Evolutionary conservation across 2,797 vertebrate genomes (phyloP).

Genomic region (Corythornis leucogaster): DNA sequence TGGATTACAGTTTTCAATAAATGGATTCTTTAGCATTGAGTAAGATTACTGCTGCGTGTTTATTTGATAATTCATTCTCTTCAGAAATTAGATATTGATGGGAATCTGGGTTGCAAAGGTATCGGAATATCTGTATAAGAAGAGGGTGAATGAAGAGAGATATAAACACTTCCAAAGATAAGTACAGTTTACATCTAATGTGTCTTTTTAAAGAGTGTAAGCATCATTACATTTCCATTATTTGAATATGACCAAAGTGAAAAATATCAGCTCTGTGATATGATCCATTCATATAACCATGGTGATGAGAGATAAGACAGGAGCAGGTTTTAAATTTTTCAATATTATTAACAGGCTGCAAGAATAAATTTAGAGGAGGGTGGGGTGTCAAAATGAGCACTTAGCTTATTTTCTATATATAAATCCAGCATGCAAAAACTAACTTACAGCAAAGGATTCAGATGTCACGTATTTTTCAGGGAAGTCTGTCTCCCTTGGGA

Average conservation of each 20-base stretch:
- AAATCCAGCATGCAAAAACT: neutral
- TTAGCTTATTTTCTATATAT: neutral
- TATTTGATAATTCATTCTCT: constrained; percentile 23
- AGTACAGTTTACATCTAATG: constrained; percentile 1
- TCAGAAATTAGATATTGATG: constrained; percentile 21
- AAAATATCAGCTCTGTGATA: neutral
- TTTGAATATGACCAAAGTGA: constrained; percentile 26
- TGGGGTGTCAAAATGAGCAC: neutral
- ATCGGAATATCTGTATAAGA: neutral
- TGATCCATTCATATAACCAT: constrained; percentile 1
- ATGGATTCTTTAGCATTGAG: neutral
- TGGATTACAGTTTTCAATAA: constrained; percentile 4
- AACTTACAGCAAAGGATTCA: neutral
- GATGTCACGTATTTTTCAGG: neutral
- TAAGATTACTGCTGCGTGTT: neutral
- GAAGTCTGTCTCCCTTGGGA: neutral
- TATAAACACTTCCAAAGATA: constrained; percentile 12
- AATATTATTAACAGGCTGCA: neutral
- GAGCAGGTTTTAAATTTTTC: neutral
- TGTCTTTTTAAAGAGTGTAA: constrained; percentile 4
- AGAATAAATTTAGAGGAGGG: neutral
- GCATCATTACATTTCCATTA: constrained; percentile 18
- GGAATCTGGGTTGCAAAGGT: constrained; percentile 5
- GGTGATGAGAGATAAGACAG: neutral
- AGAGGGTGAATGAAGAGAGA: neutral